Evolutionary conservation across 2,888 invertebrate species (phyloP).

Genomic region (Acanthoscelides obtectus): DNA sequence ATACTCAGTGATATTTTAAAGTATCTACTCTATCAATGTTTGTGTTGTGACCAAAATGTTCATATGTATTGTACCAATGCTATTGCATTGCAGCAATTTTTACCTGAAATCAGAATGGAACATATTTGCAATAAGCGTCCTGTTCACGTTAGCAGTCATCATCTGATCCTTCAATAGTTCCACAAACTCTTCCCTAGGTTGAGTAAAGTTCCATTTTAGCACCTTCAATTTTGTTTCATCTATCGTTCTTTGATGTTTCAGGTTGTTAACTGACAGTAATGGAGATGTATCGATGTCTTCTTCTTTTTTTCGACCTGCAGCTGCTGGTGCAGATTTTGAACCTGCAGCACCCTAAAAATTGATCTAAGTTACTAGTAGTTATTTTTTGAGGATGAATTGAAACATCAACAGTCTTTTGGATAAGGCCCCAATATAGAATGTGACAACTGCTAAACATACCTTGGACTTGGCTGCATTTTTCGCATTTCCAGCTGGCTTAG

Average conservation of each 20-base stretch:
- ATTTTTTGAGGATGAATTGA: background rate
- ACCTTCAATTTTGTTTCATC: conserved; percentile 93
- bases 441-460: conserved; percentile 34
- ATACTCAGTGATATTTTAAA: too few species aligned
- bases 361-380: background rate
- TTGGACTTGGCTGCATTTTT: conserved; percentile 54
- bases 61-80: too few species aligned
- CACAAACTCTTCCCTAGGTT: conserved; percentile 90
- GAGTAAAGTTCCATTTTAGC: conserved; percentile 92
- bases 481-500: conserved; percentile 51
- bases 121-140: conserved; percentile 81
- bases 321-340: conserved; percentile 30
- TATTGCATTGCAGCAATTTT: conserved; percentile 9
- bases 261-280: conserved; percentile 72
- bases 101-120: conserved; percentile 90
- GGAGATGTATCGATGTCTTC: conserved; percentile 82
- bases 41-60: too few species aligned
- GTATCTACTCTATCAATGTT: too few species aligned
- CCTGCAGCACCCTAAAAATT: conserved; percentile 42
- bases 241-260: conserved; percentile 87
- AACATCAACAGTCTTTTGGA: too few species aligned
- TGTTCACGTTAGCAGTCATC: conserved; percentile 82
- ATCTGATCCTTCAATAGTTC: conserved; percentile 89
- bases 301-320: conserved; percentile 59
- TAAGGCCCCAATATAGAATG: background rate